phyloP scores from a whole-genome alignment of 1,140 invertebrate genomes.

The Onthophagus taurus region DNA sequence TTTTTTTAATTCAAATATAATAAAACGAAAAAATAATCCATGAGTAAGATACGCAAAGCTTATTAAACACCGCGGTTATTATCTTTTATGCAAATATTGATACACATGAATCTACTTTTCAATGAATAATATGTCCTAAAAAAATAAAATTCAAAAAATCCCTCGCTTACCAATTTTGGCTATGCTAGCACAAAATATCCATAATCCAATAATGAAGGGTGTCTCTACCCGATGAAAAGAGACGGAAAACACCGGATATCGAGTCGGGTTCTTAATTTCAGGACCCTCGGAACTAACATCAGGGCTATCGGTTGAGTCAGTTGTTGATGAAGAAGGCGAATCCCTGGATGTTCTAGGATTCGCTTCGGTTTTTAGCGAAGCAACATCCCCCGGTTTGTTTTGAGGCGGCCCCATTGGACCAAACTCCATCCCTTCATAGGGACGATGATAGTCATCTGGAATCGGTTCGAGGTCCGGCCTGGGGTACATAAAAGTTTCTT shows the following conservation, averaged over 20 bases:
- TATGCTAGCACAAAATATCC: constrained; percentile 89
- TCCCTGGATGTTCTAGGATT: constrained; percentile 2
- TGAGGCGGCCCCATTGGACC: constrained; percentile 36
- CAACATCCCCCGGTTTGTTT: constrained; percentile 18
- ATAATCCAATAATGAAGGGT: constrained; percentile 86
- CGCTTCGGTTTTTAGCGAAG: constrained; percentile 9
- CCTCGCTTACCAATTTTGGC: constrained; percentile 87
- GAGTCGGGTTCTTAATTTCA: constrained; percentile 15
- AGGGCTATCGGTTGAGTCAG: constrained; percentile 31
- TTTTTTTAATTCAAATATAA: too few species aligned
- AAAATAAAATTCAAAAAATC: too few species aligned
- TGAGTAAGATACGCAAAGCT: too few species aligned
- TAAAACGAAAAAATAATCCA: too few species aligned
- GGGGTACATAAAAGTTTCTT: constrained; percentile 2
- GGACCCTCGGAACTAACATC: constrained; percentile 26
- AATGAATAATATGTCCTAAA: too few species aligned
- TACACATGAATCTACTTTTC: too few species aligned
- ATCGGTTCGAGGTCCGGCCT: constrained; percentile 4
- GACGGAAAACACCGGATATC: constrained; percentile 67
- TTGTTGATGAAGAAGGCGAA: constrained; percentile 20
- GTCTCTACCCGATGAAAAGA: constrained; percentile 83
- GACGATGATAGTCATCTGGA: constrained; percentile 21
- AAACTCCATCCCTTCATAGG: constrained; percentile 36
- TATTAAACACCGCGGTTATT: too few species aligned
- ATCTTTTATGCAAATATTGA: too few species aligned